Evolutionary conservation across 2,113 vertebrate genomes (phyloP), one percentile per base, ranked within the genome.

Genomic region (Corapipo altera): DNA sequence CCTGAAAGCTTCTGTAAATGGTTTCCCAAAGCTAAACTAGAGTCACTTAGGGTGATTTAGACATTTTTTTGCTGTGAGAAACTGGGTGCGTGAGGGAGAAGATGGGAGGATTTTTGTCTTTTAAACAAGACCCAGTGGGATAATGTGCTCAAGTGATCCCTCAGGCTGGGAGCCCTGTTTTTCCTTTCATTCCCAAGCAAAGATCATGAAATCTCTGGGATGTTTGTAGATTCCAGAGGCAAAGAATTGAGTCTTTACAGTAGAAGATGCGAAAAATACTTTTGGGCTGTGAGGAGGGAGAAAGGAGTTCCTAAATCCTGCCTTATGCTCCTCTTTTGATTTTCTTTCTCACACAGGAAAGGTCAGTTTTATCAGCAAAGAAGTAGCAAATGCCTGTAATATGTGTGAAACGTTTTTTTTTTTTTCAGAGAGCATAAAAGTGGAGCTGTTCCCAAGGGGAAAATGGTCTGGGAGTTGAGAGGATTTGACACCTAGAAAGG

Each of bases 401-500:
- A 14, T 2, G 24, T 52, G 30, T 57, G 41, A 75, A 92, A 39
- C 6, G 6, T 4, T 33, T 17, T 12, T 41, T 41, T 41, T 43
- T 44, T 54, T 19, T 15, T n/a, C 55, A 81, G 75, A 44, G 12
- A 52, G 27, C 41, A 66, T 13, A 43, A 26, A 78, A 67, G 27
- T 17, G 21, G 37, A 59, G 54, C 74, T 87, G 27, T 27, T 84
- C 49, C 35, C 18, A 11, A 65, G 15, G 23, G 37, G 35, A 55
- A 49, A 24, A 14, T 17, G 46, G 58, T 64, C 57, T 5, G 1
- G 19, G 28, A 91, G 26, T n/a, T 32, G 48, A 72, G 39, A 6
- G 30, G 15, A 54, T 86, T 23, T 0, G 0, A 33, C 18, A 54
- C 19, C 58, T 3, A 1, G 8, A 3, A 44, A 58, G 35, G 46